Evolutionary conservation across 1,140 invertebrate species (phyloP).

Genomic region (Ridgeia piscesae): DNA sequence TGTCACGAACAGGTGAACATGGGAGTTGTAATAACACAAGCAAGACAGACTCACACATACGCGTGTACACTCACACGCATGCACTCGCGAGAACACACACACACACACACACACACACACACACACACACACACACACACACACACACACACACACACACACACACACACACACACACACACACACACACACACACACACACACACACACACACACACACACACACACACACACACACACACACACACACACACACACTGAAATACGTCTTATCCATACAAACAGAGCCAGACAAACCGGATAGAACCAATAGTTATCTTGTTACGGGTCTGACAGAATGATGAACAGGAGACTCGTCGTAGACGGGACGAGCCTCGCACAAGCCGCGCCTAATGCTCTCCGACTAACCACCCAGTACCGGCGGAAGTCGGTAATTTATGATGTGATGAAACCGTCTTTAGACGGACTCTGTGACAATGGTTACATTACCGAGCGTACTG

Average conservation of each 20-base stretch:
- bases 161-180: conserved; percentile 13
- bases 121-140: conserved; percentile 18
- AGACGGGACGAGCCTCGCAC: neutral
- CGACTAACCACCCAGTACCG: neutral
- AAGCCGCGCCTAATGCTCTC: neutral
- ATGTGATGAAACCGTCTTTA: neutral
- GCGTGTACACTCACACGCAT: too few relatives aligned
- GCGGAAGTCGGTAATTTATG: neutral
- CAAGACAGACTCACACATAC: too few relatives aligned
- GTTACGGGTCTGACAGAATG: too few relatives aligned
- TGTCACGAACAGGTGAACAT: too few relatives aligned
- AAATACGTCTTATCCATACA: conserved; percentile 12
- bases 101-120: conserved; percentile 16
- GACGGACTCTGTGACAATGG: neutral
- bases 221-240: conserved; percentile 20
- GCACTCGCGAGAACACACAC: too few relatives aligned
- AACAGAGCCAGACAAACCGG: conserved; percentile 4
- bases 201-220: conserved; percentile 28
- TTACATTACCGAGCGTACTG: neutral
- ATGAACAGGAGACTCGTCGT: too few relatives aligned
- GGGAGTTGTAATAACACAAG: too few relatives aligned
- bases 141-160: conserved; percentile 18
- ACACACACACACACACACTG: neutral
- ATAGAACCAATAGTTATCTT: too few relatives aligned
- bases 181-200: conserved; percentile 28